Conservation (phyloP, 37 sponge, comb jelly and placozoan genomes). For the Ianthella basta region DNA sequence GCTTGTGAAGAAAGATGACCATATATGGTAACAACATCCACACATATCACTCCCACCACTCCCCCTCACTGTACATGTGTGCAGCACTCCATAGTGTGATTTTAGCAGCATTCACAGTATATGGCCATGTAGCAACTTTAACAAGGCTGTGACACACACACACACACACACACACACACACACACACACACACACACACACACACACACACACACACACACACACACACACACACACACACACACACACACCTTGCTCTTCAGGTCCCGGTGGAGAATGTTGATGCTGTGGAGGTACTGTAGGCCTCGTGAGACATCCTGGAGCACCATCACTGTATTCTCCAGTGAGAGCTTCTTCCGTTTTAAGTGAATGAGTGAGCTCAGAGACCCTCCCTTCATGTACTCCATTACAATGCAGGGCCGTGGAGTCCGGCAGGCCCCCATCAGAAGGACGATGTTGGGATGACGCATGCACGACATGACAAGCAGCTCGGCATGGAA, state of each 20-base stretch:
- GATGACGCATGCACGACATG: constrained; percentile 86
- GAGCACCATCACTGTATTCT: constrained; percentile 33
- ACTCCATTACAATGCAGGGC: constrained; percentile 87
- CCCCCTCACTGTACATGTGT: too few relatives aligned
- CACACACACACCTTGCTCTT: constrained; percentile 54
- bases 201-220: too few relatives aligned
- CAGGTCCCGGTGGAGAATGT: constrained; percentile 77
- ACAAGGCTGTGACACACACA: too few relatives aligned
- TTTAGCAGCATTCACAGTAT: too few relatives aligned
- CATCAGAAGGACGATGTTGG: constrained; percentile 85
- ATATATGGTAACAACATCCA: too few relatives aligned
- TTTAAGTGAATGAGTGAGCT: constrained; percentile 48
- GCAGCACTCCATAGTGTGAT: too few relatives aligned
- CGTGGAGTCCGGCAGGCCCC: constrained; percentile 82
- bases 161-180: too few relatives aligned
- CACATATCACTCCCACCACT: too few relatives aligned
- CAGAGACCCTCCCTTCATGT: constrained; percentile 75
- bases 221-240: neutral
- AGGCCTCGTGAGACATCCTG: constrained; percentile 65
- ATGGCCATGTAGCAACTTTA: too few relatives aligned
- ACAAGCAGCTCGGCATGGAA: constrained; percentile 80
- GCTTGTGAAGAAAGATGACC: too few relatives aligned
- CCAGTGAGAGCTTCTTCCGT: constrained; percentile 19
- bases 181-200: too few relatives aligned
- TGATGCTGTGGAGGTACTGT: constrained; percentile 87